These are phyloP conservation scores for Sula dactylatra DNA, from an alignment of 2,113 vertebrate genomes.

Conservation along the genomic window DNA sequence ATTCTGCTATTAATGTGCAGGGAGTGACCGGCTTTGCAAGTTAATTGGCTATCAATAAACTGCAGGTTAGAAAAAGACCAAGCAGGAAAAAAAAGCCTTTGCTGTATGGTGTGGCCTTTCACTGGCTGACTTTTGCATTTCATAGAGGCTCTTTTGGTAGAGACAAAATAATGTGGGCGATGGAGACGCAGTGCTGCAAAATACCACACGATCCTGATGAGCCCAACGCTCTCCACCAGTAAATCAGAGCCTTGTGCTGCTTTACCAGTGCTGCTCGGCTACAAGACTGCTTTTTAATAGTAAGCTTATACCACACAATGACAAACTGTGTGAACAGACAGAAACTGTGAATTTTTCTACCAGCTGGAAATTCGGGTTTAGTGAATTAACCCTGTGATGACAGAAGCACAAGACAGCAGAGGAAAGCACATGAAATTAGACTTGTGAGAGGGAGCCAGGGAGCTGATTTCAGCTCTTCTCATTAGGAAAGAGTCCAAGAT, in stretches of 20 bases:
- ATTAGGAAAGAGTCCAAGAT: neutral
- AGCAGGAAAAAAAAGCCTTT: neutral
- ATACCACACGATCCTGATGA: neutral
- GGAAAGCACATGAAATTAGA: neutral
- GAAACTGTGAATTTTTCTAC: neutral
- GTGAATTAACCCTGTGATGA: neutral
- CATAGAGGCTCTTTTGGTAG: neutral
- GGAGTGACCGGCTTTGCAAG: neutral
- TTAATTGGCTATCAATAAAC: conserved; percentile 5
- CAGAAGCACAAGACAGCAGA: neutral
- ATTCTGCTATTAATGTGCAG: neutral
- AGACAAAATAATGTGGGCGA: too few species aligned
- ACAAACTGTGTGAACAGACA: neutral
- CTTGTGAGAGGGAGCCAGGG: neutral
- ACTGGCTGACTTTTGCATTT: neutral
- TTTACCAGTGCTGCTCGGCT: neutral
- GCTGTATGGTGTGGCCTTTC: neutral
- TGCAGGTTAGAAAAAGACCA: neutral
- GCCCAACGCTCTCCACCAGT: neutral
- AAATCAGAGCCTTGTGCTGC: neutral
- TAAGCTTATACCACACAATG: neutral
- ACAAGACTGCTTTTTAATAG: neutral
- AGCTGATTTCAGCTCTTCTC: neutral
- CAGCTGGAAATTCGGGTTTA: neutral
- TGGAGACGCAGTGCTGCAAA: neutral